phyloP scores from a whole-genome alignment of 2,888 invertebrate genomes.

The Clepsis dumicolana region DNA sequence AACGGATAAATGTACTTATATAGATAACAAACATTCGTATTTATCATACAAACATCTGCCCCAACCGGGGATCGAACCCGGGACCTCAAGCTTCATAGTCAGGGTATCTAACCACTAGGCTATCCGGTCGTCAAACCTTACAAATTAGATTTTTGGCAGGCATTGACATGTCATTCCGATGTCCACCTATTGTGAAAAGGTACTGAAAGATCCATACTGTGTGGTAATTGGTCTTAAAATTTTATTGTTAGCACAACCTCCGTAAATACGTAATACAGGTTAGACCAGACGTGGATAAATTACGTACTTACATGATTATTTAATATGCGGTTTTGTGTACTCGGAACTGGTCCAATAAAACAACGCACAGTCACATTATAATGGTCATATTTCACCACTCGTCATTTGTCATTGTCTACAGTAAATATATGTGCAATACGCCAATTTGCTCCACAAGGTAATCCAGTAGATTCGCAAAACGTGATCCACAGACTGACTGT shows the following conservation, averaged over 20 bases:
- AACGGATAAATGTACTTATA: too few species aligned
- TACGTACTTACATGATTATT: not conserved
- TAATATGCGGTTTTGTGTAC: not conserved
- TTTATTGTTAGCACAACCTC: not conserved
- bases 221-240: not conserved
- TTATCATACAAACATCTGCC: too few species aligned
- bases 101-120: too few species aligned
- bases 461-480: conserved; percentile 33
- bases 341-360: not conserved
- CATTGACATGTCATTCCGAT: not conserved
- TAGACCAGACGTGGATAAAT: not conserved
- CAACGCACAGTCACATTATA: not conserved
- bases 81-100: too few species aligned
- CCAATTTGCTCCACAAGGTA: conserved; percentile 26
- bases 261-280: not conserved
- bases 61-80: too few species aligned
- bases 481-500: conserved; percentile 28
- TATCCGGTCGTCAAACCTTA: too few species aligned
- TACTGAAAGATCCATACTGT: too few species aligned
- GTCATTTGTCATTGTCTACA: conserved; percentile 18
- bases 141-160: too few species aligned
- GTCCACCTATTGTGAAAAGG: not conserved
- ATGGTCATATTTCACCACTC: conserved; percentile 9
- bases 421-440: conserved; percentile 8
- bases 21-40: too few species aligned